These are phyloP conservation scores for Ptilorrhoa leucosticta DNA, from an alignment of 2,113 vertebrate genomes.

Conservation along the genomic window DNA sequence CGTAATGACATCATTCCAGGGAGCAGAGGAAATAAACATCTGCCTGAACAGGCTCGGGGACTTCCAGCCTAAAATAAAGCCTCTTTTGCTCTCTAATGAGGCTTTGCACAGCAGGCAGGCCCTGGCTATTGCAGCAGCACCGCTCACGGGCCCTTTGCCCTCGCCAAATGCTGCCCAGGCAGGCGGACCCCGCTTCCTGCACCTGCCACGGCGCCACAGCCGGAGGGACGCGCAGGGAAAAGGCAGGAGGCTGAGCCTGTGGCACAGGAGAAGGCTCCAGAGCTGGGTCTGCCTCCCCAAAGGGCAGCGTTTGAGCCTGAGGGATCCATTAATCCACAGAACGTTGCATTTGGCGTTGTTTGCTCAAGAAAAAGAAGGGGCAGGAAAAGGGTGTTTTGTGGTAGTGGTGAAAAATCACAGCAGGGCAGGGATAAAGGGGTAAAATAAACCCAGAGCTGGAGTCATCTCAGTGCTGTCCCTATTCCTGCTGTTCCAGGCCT, in stretches of 20 bases:
- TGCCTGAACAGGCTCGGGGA: background rate
- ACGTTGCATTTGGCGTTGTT: fast-evolving
- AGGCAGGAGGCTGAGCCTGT: fast-evolving
- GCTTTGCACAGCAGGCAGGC: background rate
- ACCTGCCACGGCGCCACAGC: background rate
- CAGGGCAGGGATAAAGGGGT: background rate
- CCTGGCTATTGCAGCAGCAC: background rate
- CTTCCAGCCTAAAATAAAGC: background rate
- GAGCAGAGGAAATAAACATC: background rate
- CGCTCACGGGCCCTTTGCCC: background rate
- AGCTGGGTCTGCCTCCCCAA: background rate
- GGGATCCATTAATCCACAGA: background rate
- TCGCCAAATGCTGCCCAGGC: background rate
- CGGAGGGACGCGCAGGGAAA: background rate
- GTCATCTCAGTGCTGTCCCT: fast-evolving
- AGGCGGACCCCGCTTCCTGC: background rate
- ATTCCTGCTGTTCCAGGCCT: fast-evolving
- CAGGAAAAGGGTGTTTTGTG: background rate
- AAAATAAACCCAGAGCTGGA: background rate
- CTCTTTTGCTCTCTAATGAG: background rate
- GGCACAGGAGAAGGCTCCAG: background rate
- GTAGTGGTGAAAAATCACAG: fast-evolving
- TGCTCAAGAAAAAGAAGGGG: background rate
- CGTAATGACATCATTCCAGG: background rate
- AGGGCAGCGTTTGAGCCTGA: background rate